Evolutionary conservation across 2,797 vertebrate species (phyloP).

Genomic region (Numenius phaeopus): DNA sequence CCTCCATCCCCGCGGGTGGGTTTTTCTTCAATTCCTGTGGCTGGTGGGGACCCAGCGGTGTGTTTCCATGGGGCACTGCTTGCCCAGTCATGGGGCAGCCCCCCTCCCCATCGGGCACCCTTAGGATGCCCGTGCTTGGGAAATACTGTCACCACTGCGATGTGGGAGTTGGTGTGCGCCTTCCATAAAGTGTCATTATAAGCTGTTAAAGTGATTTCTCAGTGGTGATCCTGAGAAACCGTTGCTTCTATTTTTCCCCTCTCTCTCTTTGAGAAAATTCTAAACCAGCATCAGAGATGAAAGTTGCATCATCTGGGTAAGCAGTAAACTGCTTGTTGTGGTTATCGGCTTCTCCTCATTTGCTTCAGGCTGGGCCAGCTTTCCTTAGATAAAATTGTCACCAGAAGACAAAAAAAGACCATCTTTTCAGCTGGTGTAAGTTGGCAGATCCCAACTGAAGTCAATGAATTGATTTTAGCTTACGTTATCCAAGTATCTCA

Average conservation of each 20-base stretch:
- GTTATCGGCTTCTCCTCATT: slow-evolving; percentile 10
- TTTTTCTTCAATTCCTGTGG: not conserved
- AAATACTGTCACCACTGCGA: not conserved
- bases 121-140: not conserved
- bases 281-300: not conserved
- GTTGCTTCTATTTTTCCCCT: slow-evolving; percentile 1
- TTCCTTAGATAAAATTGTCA: slow-evolving; percentile 62
- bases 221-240: slow-evolving; percentile 38
- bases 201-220: slow-evolving; percentile 46
- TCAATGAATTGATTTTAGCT: slow-evolving; percentile 4
- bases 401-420: slow-evolving; percentile 9
- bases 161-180: slow-evolving; percentile 1
- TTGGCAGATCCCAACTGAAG: not conserved
- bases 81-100: not conserved
- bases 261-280: slow-evolving; percentile 16
- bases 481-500: not conserved
- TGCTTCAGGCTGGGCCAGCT: slow-evolving; percentile 46
- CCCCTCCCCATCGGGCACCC: not conserved
- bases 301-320: not conserved
- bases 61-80: not conserved
- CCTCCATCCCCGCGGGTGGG: not conserved
- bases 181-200: slow-evolving; percentile 12
- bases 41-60: not conserved
- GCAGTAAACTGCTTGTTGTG: not conserved
- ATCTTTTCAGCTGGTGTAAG: not conserved